Conservation (phyloP, 2,797 vertebrate species). For the Gastrophryne carolinensis region DNA sequence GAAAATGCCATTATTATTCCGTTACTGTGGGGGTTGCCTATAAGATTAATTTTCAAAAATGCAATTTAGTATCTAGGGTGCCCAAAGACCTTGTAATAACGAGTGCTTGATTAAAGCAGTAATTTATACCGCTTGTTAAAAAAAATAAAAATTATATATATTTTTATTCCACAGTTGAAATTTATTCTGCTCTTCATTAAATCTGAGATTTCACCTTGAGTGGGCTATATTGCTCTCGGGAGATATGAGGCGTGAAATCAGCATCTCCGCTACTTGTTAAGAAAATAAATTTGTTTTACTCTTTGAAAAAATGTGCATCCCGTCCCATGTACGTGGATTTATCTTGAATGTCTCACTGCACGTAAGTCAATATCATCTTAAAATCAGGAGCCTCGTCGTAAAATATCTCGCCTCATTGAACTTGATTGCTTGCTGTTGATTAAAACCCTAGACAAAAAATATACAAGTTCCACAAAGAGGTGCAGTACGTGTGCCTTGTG, state of each 20-base stretch:
- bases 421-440: neutral
- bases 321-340: neutral
- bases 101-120: conserved; percentile 12
- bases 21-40: conserved; percentile 21
- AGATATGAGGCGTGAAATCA: conserved; percentile 48
- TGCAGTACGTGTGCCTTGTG: too few relatives aligned
- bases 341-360: conserved; percentile 11
- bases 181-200: conserved; percentile 37
- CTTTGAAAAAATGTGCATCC: conserved; percentile 25
- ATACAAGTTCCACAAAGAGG: neutral
- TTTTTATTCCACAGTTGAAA: neutral
- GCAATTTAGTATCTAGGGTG: conserved; percentile 28
- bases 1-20: conserved; percentile 38
- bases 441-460: conserved; percentile 5
- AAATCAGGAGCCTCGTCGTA: conserved; percentile 3
- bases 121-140: conserved; percentile 31
- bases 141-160: conserved; percentile 27
- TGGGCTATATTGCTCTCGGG: conserved; percentile 24
- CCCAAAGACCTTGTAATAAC: conserved; percentile 18
- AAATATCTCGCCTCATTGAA: conserved; percentile 22
- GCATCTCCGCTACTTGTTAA: conserved; percentile 27
- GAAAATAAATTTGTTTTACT: conserved; percentile 38
- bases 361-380: conserved; percentile 10
- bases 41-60: conserved; percentile 41
- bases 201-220: conserved; percentile 36